Percentiles rank a stretch among this genome's conserved stretches.
phyloP scores from a whole-genome alignment of 2,888 invertebrate species.

The Rotaria sp. region DNA sequence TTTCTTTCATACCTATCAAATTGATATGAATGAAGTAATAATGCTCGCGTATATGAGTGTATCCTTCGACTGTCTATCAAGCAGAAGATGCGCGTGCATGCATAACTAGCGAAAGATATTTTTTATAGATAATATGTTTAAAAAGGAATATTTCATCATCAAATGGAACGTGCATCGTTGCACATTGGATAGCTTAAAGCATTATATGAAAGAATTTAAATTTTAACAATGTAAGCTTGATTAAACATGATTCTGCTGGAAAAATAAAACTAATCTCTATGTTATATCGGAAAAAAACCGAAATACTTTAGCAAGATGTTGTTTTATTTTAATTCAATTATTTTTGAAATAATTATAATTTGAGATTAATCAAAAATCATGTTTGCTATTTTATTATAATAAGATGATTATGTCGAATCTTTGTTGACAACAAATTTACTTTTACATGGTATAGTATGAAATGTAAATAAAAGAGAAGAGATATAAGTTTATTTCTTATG shows the following conservation, averaged over 20 bases:
- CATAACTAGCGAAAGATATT: not conserved
- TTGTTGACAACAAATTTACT: no score
- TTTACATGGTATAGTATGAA: no score
- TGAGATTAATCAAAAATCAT: no score
- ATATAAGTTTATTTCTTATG: no score
- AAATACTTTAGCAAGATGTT: not conserved
- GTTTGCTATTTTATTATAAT: no score
- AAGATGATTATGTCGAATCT: no score
- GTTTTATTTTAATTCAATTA: not conserved
- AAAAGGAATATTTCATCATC: not conserved
- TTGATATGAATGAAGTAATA: not conserved
- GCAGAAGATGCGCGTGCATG: not conserved
- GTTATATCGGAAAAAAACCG: no score
- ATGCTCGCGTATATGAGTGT: not conserved
- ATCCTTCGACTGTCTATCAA: not conserved
- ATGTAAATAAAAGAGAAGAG: no score
- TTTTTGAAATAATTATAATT: no score
- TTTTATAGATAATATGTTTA: not conserved
- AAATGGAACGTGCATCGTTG: not conserved
- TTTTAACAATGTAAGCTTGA: not conserved
- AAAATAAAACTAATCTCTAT: no score
- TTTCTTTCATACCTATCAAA: not conserved
- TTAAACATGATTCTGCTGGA: not conserved
- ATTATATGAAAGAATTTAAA: not conserved
- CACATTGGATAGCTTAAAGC: not conserved